A percentile compares a stretch with the other conserved stretches of the same genome.
These are phyloP conservation scores for Teleopsis dalmanni DNA, from an alignment of 1,140 invertebrate species.

Conservation along the genomic window DNA sequence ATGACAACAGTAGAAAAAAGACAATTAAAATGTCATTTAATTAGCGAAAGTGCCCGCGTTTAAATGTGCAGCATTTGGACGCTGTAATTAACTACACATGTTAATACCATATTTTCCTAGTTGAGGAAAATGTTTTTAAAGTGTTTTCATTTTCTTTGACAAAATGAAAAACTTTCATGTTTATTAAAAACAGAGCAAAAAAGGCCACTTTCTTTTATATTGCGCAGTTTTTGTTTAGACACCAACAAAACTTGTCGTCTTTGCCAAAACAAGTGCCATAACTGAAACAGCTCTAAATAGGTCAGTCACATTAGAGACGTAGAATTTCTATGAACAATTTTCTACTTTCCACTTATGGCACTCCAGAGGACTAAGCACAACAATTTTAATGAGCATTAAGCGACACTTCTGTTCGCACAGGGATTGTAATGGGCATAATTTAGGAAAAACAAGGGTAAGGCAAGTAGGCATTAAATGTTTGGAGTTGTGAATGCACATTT, in stretches of 20 bases:
- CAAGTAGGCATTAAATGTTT: no score
- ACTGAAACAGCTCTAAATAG: slow-evolving; percentile 11
- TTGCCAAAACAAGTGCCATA: slow-evolving; percentile 1
- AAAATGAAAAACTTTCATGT: background rate
- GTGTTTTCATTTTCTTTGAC: slow-evolving; percentile 3
- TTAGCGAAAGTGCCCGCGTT: no score
- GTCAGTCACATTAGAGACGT: slow-evolving; percentile 12
- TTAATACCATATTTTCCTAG: background rate
- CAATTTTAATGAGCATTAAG: slow-evolving; percentile 6
- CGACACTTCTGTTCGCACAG: no score
- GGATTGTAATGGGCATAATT: no score
- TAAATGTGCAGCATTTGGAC: background rate
- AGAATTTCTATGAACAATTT: background rate
- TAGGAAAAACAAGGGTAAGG: no score
- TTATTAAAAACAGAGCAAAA: background rate
- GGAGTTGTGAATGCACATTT: no score
- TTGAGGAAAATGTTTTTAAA: background rate
- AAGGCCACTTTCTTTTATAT: no score
- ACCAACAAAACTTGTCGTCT: background rate
- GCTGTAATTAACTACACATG: background rate
- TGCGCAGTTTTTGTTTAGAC: no score
- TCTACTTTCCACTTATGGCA: background rate
- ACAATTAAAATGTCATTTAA: no score
- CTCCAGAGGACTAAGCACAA: slow-evolving; percentile 3
- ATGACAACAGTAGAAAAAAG: no score